Conservation (phyloP, 2,888 invertebrate genomes). For the Drosophila setosimentum region DNA sequence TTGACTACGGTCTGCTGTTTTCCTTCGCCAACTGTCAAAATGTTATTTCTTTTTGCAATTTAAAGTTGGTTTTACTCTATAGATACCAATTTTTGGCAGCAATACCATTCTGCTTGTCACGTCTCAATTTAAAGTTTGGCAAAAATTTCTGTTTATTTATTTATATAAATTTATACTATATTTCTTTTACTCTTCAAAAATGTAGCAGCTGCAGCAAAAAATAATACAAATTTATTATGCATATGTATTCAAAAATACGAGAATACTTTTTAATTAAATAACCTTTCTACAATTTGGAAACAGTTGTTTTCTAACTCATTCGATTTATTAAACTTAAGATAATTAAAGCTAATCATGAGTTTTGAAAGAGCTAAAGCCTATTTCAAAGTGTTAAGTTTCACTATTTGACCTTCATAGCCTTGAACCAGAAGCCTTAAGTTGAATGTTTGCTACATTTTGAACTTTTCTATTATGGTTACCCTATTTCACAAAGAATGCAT, state of each 20-base stretch:
- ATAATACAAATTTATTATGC: neutral
- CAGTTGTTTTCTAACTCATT: neutral
- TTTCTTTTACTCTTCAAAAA: neutral
- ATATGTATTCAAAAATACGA: neutral
- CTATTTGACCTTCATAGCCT: neutral
- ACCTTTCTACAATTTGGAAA: neutral
- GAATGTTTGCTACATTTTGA: neutral
- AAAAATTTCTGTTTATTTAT: neutral
- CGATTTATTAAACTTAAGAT: neutral
- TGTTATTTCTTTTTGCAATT: slow-evolving; percentile 27
- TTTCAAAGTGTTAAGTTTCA: neutral
- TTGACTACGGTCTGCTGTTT: slow-evolving; percentile 5
- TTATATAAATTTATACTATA: neutral
- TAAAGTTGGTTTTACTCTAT: slow-evolving; percentile 38
- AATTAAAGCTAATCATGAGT: neutral
- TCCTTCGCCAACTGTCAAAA: slow-evolving; percentile 44
- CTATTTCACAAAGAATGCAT: slow-evolving; percentile 14
- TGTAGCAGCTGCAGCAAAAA: neutral
- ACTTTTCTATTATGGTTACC: slow-evolving; percentile 4
- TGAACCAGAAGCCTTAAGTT: neutral
- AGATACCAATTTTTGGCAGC: neutral
- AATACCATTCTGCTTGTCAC: slow-evolving; percentile 46
- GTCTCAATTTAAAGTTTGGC: slow-evolving; percentile 53
- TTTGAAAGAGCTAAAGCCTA: neutral
- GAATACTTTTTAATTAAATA: neutral